A percentile compares a stretch with the other conserved stretches of the same genome.
phyloP scores from a whole-genome alignment of 2,797 vertebrate genomes.

The Myripristis murdjan region DNA sequence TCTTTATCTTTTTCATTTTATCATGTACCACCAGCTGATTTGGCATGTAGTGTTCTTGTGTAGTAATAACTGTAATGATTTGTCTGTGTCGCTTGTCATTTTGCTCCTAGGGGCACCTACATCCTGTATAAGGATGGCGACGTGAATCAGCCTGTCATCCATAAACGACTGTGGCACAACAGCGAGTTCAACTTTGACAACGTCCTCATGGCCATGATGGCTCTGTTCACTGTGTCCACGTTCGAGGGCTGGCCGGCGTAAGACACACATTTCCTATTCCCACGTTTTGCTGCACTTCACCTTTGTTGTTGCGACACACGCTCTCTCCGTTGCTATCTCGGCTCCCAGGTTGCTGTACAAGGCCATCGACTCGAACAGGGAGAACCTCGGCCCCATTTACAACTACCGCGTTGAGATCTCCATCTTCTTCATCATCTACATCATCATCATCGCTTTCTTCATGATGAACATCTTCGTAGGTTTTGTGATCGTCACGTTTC shows the following conservation, averaged over 20 bases:
- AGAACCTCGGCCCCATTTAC: constrained; percentile 97
- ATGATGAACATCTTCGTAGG: constrained; percentile 99
- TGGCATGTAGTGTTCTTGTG: background rate
- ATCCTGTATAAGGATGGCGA: constrained; percentile 98
- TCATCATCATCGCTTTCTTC: constrained; percentile 99
- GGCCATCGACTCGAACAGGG: constrained; percentile 97
- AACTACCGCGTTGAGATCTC: constrained; percentile 99
- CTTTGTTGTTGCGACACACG: background rate
- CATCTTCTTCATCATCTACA: constrained; percentile 99
- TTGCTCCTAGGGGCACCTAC: constrained; percentile 91
- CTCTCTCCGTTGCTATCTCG: constrained; percentile 16
- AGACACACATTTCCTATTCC: constrained; percentile 71
- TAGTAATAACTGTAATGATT: too few relatives aligned
- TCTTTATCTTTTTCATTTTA: background rate
- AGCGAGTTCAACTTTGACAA: constrained; percentile 99
- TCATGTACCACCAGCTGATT: background rate
- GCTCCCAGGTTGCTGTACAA: constrained; percentile 95
- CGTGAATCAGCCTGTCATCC: constrained; percentile 93
- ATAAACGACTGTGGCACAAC: constrained; percentile 95
- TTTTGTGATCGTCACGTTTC: constrained; percentile 99
- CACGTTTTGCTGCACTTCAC: background rate
- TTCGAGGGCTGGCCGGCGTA: constrained; percentile 99
- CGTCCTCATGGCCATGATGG: constrained; percentile 99
- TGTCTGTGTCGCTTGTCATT: constrained; percentile 3
- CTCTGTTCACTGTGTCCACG: constrained; percentile 98